Percentiles rank a stretch among this genome's conserved stretches.
Conservation (phyloP, 2,888 invertebrate species). For the Athalia circularis region DNA sequence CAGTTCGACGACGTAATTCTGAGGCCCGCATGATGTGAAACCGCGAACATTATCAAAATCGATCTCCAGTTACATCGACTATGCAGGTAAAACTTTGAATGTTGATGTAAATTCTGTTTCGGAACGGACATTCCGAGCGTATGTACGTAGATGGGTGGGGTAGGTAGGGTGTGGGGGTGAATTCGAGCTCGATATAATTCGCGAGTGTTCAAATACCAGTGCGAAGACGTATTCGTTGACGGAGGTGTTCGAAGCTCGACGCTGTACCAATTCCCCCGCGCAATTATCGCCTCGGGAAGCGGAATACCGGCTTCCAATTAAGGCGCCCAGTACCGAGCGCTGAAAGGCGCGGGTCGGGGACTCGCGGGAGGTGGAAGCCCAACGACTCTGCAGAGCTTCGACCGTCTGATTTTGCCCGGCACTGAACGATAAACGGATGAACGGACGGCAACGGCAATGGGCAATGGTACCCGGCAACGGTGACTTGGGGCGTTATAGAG, state of each 20-base stretch:
- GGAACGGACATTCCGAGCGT: too few species aligned
- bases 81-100: too few species aligned
- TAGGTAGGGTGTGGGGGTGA: not conserved
- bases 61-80: too few species aligned
- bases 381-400: not conserved
- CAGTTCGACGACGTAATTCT: not conserved
- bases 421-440: constrained; percentile 10
- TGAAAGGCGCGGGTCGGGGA: constrained; percentile 14
- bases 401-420: not conserved
- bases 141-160: too few species aligned
- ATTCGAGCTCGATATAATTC: constrained; percentile 13
- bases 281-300: constrained; percentile 53
- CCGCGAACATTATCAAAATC: not conserved
- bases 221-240: not conserved
- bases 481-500: not conserved
- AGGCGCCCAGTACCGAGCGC: constrained; percentile 44
- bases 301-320: constrained; percentile 55
- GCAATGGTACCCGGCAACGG: not conserved
- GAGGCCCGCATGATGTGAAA: not conserved
- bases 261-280: constrained; percentile 34
- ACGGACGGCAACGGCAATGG: not conserved
- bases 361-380: not conserved
- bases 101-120: too few species aligned
- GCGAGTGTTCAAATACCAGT: constrained; percentile 1
- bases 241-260: constrained; percentile 23